Evolutionary conservation across 2,888 invertebrate genomes (phyloP), one percentile per base, ranked within the genome.

Genomic region (Drosophila mimica): DNA sequence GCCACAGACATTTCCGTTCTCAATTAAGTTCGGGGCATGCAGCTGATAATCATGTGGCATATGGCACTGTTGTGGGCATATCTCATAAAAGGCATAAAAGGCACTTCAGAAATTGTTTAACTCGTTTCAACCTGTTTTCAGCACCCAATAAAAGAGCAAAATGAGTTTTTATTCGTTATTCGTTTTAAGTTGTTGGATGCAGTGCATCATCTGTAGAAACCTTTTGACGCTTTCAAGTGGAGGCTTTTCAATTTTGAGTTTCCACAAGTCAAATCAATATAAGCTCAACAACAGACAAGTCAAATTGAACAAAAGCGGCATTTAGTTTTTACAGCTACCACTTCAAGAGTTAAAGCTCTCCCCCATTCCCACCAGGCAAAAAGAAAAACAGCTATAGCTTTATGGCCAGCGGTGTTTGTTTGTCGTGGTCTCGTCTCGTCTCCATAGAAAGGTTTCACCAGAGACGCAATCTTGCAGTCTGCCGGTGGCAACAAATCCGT

Each of bases 1-100:
- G 43, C 81, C 53, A 58, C 46, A 46, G 71, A 71, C 84, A 81
- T 83, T 84, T 84, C 83, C 83, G 83, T 84, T 84, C 83, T 82
- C 82, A 84, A 84, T 84, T 84, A 79, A 74, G 70, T 76, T 31
- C 33, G 48, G 71, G 64, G 62, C 70, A 77, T 77, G 78, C 63
- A 52, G 63, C 66, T 52, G 63, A 81, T 64, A 76, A 56, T 30
- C 56, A 25, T 30, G 36, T 34, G 43, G 36, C 46, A 54, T 76
- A 64, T 58, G 63, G 58, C 51, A 43, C 65, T 56, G 63, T 38
- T 53, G 36, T 66, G 54, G 48, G 63, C 36, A 54, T 43, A 31
- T n/a, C n/a, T 54, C 40, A 49, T 58, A 62, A 46, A n/a, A 46
- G 28, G 33, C 58, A 43, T 20, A 46, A 46, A 46, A 46, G 56